Percentiles rank a stretch among this genome's conserved stretches.
phyloP scores from a whole-genome alignment of 1,140 invertebrate species.

The Batillaria attramentaria region DNA sequence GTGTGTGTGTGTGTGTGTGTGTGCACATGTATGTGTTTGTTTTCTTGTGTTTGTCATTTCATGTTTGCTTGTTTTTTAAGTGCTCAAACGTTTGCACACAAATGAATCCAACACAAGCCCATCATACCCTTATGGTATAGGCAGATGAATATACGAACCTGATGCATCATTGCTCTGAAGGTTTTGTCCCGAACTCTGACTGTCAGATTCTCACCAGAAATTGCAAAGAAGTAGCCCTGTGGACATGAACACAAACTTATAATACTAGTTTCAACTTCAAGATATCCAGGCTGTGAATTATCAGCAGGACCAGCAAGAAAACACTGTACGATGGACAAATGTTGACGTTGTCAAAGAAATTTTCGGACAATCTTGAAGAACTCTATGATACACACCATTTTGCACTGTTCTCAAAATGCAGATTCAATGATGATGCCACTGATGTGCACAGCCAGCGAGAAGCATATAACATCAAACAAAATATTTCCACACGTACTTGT shows the following conservation, averaged over 20 bases:
- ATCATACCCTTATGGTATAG: too few relatives aligned
- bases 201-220: constrained; percentile 75
- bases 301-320: background rate
- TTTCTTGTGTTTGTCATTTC: background rate
- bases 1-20: background rate
- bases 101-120: background rate
- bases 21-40: background rate
- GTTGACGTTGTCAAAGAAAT: background rate
- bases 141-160: constrained; percentile 59
- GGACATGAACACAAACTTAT: background rate
- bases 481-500: too few relatives aligned
- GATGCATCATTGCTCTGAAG: constrained; percentile 73
- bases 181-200: constrained; percentile 70
- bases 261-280: background rate
- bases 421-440: too few relatives aligned
- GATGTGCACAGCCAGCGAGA: too few relatives aligned
- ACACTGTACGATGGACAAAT: background rate
- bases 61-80: too few relatives aligned
- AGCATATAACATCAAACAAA: too few relatives aligned
- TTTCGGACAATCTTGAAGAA: background rate
- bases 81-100: background rate
- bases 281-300: background rate
- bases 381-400: background rate
- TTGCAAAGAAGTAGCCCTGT: constrained; percentile 79
- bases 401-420: background rate